These are phyloP conservation scores for Hystrix brachyura DNA, from an alignment of 2,113 vertebrate genomes.

Conservation along the genomic window DNA sequence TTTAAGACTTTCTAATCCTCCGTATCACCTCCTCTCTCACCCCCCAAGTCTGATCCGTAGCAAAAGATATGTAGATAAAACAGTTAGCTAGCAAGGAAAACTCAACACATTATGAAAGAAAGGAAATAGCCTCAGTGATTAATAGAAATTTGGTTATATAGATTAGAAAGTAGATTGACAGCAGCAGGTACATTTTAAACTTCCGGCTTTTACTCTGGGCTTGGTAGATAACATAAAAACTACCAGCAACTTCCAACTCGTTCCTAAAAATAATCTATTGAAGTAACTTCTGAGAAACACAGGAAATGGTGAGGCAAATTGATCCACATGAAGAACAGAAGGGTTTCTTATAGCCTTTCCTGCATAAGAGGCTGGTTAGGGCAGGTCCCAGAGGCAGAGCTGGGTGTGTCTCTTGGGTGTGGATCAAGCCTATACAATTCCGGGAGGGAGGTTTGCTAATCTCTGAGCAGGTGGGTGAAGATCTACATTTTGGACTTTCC, in stretches of 20 bases:
- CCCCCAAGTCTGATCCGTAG: neutral
- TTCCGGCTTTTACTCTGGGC: constrained; percentile 68
- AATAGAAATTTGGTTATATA: constrained; percentile 70
- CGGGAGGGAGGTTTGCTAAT: constrained; percentile 61
- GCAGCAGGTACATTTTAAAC: constrained; percentile 35
- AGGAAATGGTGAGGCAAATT: constrained; percentile 76
- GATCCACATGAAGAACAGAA: constrained; percentile 77
- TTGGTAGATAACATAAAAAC: constrained; percentile 73
- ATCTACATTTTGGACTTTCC: neutral
- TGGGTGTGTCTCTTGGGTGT: constrained; percentile 66
- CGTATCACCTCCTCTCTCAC: neutral
- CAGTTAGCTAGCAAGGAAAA: constrained; percentile 45
- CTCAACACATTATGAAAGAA: constrained; percentile 45
- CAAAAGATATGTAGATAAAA: neutral
- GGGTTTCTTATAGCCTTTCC: constrained; percentile 54
- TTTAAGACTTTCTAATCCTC: neutral
- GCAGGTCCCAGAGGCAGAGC: constrained; percentile 50
- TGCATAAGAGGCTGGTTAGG: constrained; percentile 56
- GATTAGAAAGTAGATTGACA: constrained; percentile 76
- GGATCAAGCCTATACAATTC: constrained; percentile 26
- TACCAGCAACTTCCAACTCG: constrained; percentile 69
- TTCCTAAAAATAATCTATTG: constrained; percentile 77
- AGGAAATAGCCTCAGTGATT: constrained; percentile 63
- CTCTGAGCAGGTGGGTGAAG: constrained; percentile 43
- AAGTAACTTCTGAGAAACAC: constrained; percentile 78